These are phyloP conservation scores for Malacoraja senta DNA, from an alignment of 2,797 vertebrate species.

Conservation along the genomic window DNA sequence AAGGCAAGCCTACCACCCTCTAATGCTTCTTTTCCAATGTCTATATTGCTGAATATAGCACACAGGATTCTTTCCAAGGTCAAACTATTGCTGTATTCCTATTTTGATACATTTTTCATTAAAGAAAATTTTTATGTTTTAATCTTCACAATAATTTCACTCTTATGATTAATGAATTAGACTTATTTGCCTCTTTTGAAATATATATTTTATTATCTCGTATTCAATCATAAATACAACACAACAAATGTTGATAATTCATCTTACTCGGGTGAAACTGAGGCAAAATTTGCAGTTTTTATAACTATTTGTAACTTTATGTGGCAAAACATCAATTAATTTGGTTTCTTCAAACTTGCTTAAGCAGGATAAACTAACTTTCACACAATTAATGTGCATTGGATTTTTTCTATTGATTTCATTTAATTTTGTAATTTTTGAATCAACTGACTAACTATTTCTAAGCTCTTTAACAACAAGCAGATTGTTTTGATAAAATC, in stretches of 20 bases:
- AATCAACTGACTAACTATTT: not conserved
- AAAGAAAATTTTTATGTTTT: constrained; percentile 8
- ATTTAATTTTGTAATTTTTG: constrained; percentile 6
- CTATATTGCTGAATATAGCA: constrained; percentile 17
- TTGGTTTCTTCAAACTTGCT: not conserved
- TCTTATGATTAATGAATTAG: not conserved
- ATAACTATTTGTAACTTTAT: constrained; percentile 9
- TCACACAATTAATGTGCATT: not conserved
- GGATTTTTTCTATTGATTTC: not conserved
- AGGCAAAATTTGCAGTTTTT: not conserved
- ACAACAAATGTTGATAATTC: not conserved
- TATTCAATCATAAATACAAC: not conserved
- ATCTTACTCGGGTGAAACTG: not conserved
- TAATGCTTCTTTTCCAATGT: no score
- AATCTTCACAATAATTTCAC: not conserved
- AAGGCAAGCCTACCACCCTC: no score
- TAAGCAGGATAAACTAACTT: not conserved
- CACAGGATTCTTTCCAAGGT: constrained; percentile 14
- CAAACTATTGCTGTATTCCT: constrained; percentile 26
- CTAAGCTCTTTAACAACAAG: not conserved
- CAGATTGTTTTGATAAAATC: constrained; percentile 22
- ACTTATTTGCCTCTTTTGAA: not conserved
- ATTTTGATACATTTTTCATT: not conserved
- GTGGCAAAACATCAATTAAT: not conserved
- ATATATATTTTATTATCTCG: constrained; percentile 15